Evolutionary conservation across 2,113 vertebrate species (phyloP).

Genomic region (Engystomops pustulosus): DNA sequence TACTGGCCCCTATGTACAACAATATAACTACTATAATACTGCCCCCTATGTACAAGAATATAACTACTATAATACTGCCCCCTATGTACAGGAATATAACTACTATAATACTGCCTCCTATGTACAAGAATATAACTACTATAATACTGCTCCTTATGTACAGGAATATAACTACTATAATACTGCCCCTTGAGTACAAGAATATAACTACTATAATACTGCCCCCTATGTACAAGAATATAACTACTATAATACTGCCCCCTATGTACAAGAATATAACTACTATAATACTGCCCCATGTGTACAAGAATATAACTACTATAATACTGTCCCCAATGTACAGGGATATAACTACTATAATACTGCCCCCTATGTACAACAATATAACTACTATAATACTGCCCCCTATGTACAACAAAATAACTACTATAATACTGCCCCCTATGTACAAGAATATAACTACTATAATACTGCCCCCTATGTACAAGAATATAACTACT

Average conservation of each 20-base stretch:
- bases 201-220: slow-evolving; percentile 1
- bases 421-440: slow-evolving; percentile 10
- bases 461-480: slow-evolving; percentile 17
- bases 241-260: background rate
- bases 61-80: background rate
- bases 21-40: slow-evolving; percentile 8
- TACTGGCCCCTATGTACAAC: background rate
- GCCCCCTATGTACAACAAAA: background rate
- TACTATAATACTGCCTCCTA: too few relatives aligned
- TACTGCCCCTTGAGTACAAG: background rate
- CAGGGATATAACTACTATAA: slow-evolving; percentile 6
- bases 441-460: slow-evolving; percentile 14
- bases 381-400: slow-evolving; percentile 8
- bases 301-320: slow-evolving; percentile 2
- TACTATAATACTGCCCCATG: background rate
- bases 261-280: slow-evolving; percentile 3
- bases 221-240: background rate
- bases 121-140: background rate
- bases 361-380: background rate
- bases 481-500: slow-evolving; percentile 24
- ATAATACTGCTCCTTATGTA: background rate
- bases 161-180: slow-evolving; percentile 6
- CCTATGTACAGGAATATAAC: background rate
- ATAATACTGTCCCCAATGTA: background rate
- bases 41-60: background rate